Conservation (phyloP, 2,113 vertebrate genomes). For the Coreoperca whiteheadi region DNA sequence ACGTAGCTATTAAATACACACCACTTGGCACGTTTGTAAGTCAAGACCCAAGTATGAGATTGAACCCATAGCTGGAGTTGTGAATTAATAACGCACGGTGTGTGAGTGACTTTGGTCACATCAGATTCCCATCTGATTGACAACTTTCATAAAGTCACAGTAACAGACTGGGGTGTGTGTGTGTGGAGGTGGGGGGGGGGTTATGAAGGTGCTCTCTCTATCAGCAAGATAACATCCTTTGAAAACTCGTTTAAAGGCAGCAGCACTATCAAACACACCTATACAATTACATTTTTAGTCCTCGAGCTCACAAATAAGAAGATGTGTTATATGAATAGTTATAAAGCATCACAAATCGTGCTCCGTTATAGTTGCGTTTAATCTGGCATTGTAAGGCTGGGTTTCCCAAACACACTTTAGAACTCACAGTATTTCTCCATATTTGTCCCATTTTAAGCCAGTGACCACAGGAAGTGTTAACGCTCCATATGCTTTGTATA, state of each 20-base stretch:
- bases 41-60: constrained; percentile 22
- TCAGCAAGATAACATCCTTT: neutral
- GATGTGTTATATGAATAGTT: constrained; percentile 16
- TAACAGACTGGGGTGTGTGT: neutral
- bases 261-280: constrained; percentile 48
- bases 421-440: neutral
- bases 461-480: neutral
- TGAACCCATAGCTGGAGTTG: constrained; percentile 45
- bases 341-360: constrained; percentile 10
- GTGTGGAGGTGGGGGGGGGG: constrained; percentile 28
- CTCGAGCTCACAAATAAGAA: constrained; percentile 6
- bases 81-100: constrained; percentile 22
- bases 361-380: constrained; percentile 14
- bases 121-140: constrained; percentile 85
- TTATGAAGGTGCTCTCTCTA: constrained; percentile 20
- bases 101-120: constrained; percentile 75
- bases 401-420: constrained; percentile 17
- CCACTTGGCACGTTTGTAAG: neutral
- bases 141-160: constrained; percentile 74
- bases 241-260: constrained; percentile 17
- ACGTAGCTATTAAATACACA: constrained; percentile 24
- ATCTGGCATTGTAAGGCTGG: constrained; percentile 2
- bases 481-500: neutral
- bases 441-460: constrained; percentile 3
- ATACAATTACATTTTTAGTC: constrained; percentile 19